phyloP scores from a whole-genome alignment of 2,888 invertebrate genomes.

The Phaonia tiefii region DNA sequence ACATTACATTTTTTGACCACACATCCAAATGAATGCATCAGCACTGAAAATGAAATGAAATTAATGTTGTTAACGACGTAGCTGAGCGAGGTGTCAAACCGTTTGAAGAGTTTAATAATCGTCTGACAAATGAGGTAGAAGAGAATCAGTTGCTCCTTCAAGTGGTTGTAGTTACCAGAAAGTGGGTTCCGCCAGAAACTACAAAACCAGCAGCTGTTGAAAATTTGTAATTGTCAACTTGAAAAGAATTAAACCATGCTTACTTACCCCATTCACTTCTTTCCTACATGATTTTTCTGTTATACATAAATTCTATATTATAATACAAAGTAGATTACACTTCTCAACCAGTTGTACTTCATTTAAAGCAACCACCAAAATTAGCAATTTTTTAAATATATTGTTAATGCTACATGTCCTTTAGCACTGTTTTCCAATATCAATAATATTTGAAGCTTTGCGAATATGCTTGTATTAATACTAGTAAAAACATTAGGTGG shows the following conservation, averaged over 20 bases:
- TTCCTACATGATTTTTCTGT: background rate
- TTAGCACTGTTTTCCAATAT: too few species aligned
- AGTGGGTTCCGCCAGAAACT: too few species aligned
- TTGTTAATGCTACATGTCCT: too few species aligned
- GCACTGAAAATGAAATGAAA: background rate
- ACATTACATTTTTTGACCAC: background rate
- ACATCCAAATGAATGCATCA: background rate
- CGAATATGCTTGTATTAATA: too few species aligned
- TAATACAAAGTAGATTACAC: background rate
- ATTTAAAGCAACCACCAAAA: background rate
- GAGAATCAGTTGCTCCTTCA: background rate
- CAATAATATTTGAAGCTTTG: too few species aligned
- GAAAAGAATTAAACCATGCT: too few species aligned
- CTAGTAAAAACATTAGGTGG: too few species aligned
- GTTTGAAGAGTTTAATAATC: constrained; percentile 4
- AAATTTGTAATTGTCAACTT: background rate
- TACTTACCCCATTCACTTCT: background rate
- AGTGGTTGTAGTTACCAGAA: background rate
- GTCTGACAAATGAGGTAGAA: background rate
- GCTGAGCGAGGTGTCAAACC: background rate
- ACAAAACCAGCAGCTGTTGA: too few species aligned
- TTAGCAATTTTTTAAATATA: too few species aligned
- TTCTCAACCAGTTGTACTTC: background rate
- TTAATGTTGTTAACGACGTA: background rate
- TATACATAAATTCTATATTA: background rate